Evolutionary conservation across 2,113 vertebrate genomes (phyloP).

Genomic region (Labeo rohita): DNA sequence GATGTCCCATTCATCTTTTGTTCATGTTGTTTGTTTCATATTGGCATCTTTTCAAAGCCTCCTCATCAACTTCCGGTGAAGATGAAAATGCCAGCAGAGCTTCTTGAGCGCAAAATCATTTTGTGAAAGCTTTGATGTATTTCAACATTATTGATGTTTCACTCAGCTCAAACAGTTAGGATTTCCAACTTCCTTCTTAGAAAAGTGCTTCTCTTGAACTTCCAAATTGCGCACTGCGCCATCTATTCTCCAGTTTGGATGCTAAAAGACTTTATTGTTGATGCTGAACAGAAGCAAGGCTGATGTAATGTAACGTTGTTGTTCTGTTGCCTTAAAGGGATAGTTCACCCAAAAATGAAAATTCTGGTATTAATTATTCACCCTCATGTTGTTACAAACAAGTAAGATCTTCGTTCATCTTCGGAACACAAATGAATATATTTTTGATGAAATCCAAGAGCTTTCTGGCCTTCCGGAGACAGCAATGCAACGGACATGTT

Average conservation of each 20-base stretch:
- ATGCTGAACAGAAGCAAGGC: not conserved
- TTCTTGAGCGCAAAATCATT: constrained; percentile 1
- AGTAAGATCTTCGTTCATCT: too few relatives aligned
- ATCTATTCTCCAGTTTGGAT: not conserved
- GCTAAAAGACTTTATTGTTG: not conserved
- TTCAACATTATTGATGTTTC: not conserved
- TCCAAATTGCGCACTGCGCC: not conserved
- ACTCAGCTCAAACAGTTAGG: not conserved
- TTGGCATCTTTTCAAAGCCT: not conserved
- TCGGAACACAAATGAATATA: too few relatives aligned
- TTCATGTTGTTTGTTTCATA: not conserved
- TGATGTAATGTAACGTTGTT: not conserved
- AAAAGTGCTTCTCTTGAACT: not conserved
- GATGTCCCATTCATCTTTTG: not conserved
- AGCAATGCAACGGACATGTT: too few relatives aligned
- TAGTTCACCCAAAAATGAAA: too few relatives aligned
- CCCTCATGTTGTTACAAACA: too few relatives aligned
- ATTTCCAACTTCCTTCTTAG: constrained; percentile 1
- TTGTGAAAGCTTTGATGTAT: constrained; percentile 48
- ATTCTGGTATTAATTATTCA: too few relatives aligned
- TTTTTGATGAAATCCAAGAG: too few relatives aligned
- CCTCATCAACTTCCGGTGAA: not conserved
- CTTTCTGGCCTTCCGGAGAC: too few relatives aligned
- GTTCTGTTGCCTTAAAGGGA: not conserved
- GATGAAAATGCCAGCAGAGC: not conserved